Conservation (phyloP, 2,888 invertebrate genomes). For the Cheilosia vulpina region DNA sequence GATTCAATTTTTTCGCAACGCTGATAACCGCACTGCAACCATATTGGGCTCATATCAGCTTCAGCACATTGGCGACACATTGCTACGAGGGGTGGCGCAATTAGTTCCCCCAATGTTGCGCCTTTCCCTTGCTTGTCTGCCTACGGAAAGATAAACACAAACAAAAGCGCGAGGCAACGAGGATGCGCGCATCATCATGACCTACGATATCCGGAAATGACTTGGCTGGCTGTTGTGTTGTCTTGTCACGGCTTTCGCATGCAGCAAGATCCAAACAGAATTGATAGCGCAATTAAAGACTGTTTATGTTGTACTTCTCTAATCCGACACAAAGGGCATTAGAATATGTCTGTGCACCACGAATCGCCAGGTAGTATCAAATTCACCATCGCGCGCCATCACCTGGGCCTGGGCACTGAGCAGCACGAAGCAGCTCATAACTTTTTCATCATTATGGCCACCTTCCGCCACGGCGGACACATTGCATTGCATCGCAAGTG, state of each 20-base stretch:
- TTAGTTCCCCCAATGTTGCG: neutral
- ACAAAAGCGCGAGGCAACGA: neutral
- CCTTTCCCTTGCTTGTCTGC: neutral
- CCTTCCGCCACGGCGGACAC: constrained; percentile 69
- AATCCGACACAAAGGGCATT: constrained; percentile 71
- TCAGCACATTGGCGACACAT: constrained; percentile 1
- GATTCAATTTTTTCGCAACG: constrained; percentile 1
- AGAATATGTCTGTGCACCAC: constrained; percentile 50
- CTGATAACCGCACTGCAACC: constrained; percentile 6
- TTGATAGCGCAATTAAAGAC: constrained; percentile 71
- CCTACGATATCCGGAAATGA: constrained; percentile 69
- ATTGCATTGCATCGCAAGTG: constrained; percentile 65
- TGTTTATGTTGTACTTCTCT: constrained; percentile 65
- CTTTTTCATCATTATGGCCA: constrained; percentile 72
- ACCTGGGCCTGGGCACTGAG: constrained; percentile 43
- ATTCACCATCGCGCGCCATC: constrained; percentile 26
- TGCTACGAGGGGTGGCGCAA: neutral
- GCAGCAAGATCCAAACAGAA: constrained; percentile 50
- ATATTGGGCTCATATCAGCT: constrained; percentile 10
- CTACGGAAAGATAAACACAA: neutral
- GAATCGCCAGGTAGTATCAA: neutral
- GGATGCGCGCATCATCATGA: constrained; percentile 45
- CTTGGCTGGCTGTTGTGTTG: constrained; percentile 20
- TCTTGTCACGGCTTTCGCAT: neutral
- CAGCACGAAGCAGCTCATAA: constrained; percentile 67